Conservation (phyloP, 2,113 vertebrate genomes). For the Ginglymostoma cirratum region DNA sequence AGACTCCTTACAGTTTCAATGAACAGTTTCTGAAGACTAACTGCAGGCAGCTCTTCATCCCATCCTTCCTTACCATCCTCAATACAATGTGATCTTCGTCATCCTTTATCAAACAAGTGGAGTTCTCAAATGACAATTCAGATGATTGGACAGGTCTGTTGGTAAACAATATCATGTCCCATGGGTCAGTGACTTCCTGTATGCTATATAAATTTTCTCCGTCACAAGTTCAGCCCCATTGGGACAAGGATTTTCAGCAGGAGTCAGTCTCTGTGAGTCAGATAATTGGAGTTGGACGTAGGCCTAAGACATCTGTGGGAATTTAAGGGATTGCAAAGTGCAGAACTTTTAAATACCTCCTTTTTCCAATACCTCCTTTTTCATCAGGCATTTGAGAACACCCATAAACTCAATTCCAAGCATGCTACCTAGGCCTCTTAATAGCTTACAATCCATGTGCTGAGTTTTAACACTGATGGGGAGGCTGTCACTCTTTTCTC, state of each 20-base stretch:
- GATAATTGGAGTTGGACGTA: not conserved
- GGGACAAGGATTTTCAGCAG: no score
- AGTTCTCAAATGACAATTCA: no score
- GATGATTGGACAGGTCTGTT: no score
- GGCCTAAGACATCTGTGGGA: not conserved
- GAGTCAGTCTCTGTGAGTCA: not conserved
- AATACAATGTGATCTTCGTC: no score
- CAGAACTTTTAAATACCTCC: not conserved
- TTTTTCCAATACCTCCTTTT: not conserved
- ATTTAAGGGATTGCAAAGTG: not conserved
- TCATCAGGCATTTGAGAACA: not conserved
- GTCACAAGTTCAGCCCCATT: no score
- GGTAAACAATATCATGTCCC: no score
- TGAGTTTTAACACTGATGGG: not conserved
- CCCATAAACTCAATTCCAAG: not conserved
- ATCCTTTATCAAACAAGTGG: not conserved
- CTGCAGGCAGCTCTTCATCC: no score
- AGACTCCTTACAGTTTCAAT: no score
- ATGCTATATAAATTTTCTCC: no score
- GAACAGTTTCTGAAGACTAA: no score
- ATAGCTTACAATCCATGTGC: not conserved
- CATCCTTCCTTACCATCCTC: no score
- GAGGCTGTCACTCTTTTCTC: not conserved
- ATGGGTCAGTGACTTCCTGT: no score
- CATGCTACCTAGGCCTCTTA: not conserved